Evolutionary conservation across 2,113 vertebrate genomes (phyloP).

Genomic region (Blennius ocellaris): DNA sequence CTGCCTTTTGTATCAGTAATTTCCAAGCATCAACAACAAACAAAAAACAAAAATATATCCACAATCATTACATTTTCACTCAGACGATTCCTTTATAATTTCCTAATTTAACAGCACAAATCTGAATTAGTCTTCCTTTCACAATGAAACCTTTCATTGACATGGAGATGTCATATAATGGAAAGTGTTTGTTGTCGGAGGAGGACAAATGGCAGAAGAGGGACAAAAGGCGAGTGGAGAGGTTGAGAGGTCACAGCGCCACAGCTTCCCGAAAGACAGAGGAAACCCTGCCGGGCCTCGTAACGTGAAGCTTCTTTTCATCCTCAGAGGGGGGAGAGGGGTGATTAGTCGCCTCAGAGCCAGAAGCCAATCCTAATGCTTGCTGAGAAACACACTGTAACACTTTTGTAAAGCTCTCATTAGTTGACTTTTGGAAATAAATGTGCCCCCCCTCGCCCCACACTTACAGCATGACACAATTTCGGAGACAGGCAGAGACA

Average conservation of each 20-base stretch:
- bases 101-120: not conserved
- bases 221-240: conserved; percentile 21
- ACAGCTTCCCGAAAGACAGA: conserved; percentile 29
- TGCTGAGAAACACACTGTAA: conserved; percentile 13
- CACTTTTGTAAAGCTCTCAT: conserved; percentile 41
- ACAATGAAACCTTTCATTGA: not conserved
- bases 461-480: conserved; percentile 36
- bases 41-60: too few relatives aligned
- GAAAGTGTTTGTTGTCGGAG: too few relatives aligned
- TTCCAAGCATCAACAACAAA: too few relatives aligned
- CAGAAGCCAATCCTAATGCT: conserved; percentile 27
- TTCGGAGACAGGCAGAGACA: not conserved
- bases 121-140: not conserved
- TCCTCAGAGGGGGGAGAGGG: conserved; percentile 32
- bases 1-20: too few relatives aligned
- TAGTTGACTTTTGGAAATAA: conserved; percentile 48
- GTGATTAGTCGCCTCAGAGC: conserved; percentile 28
- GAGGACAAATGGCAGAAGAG: conserved; percentile 35
- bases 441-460: not conserved
- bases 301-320: conserved; percentile 55
- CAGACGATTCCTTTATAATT: too few relatives aligned
- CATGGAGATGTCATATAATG: not conserved
- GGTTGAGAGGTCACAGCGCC: conserved; percentile 49
- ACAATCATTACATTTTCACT: too few relatives aligned
- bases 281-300: conserved; percentile 51